Conservation (phyloP, 2,888 invertebrate genomes). For the Tetanocera ferruginea region DNA sequence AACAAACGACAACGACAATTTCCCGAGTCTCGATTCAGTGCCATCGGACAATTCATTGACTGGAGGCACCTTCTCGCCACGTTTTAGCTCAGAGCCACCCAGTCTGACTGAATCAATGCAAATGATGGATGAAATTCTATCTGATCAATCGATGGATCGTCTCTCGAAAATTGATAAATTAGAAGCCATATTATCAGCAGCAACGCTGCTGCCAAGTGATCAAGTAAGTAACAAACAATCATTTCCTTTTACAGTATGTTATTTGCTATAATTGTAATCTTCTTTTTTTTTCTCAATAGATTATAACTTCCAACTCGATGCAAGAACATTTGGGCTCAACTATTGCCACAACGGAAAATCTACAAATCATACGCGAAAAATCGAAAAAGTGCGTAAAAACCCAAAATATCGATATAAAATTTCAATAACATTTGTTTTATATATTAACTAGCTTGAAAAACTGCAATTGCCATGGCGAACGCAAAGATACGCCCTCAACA, state of each 20-base stretch:
- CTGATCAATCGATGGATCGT: slow-evolving; percentile 86
- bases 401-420: not conserved
- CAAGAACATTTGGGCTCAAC: slow-evolving; percentile 66
- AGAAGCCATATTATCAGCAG: slow-evolving; percentile 87
- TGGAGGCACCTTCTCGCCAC: slow-evolving; percentile 79
- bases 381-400: slow-evolving; percentile 62
- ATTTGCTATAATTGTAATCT: not conserved
- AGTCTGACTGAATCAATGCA: slow-evolving; percentile 92
- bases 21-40: slow-evolving; percentile 85
- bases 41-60: slow-evolving; percentile 79
- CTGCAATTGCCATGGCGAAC: slow-evolving; percentile 65
- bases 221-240: slow-evolving; percentile 56
- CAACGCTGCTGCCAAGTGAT: slow-evolving; percentile 79
- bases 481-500: slow-evolving; percentile 58
- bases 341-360: slow-evolving; percentile 67
- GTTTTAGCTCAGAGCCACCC: slow-evolving; percentile 72
- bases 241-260: not conserved
- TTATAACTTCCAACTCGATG: slow-evolving; percentile 65
- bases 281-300: slow-evolving; percentile 51
- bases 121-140: slow-evolving; percentile 86
- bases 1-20: slow-evolving; percentile 78
- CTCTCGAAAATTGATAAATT: slow-evolving; percentile 88
- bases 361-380: slow-evolving; percentile 68
- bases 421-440: not conserved
- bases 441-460: slow-evolving; percentile 61